phyloP scores from a whole-genome alignment of 2,888 invertebrate species.

The Petrolisthes manimaculis region DNA sequence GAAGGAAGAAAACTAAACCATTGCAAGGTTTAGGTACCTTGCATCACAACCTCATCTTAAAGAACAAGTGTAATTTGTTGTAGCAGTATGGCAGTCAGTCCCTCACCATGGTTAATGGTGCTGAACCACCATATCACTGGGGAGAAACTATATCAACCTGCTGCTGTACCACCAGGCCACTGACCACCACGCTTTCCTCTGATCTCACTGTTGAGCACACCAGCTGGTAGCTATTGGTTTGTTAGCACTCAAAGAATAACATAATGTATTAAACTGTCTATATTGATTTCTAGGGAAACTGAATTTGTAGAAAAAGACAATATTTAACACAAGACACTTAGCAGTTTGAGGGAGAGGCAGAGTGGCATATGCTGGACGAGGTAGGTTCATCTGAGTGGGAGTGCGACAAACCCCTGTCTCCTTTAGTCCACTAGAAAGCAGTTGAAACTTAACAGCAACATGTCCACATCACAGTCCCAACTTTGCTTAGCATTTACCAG shows the following conservation, averaged over 20 bases:
- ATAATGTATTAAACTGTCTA: background rate
- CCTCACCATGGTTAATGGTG: too few species aligned
- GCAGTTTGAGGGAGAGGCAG: constrained; percentile 7
- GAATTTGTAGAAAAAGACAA: constrained; percentile 15
- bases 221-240: constrained; percentile 1
- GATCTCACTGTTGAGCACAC: background rate
- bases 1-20: too few species aligned
- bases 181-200: background rate
- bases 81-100: too few species aligned
- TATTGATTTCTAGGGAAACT: constrained; percentile 15
- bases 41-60: too few species aligned
- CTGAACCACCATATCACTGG: too few species aligned
- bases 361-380: constrained; percentile 11
- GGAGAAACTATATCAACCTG: too few species aligned
- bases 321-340: constrained; percentile 17
- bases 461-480: background rate
- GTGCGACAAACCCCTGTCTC: background rate
- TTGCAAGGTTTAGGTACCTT: too few species aligned
- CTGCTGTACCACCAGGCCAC: background rate
- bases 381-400: background rate
- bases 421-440: background rate
- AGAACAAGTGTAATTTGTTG: too few species aligned
- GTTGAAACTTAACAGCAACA: background rate
- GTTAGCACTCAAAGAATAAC: constrained; percentile 17
- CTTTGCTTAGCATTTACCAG: constrained; percentile 22